Evolutionary conservation across 2,797 vertebrate genomes (phyloP).

Genomic region (Aselliscus stoliczkanus): DNA sequence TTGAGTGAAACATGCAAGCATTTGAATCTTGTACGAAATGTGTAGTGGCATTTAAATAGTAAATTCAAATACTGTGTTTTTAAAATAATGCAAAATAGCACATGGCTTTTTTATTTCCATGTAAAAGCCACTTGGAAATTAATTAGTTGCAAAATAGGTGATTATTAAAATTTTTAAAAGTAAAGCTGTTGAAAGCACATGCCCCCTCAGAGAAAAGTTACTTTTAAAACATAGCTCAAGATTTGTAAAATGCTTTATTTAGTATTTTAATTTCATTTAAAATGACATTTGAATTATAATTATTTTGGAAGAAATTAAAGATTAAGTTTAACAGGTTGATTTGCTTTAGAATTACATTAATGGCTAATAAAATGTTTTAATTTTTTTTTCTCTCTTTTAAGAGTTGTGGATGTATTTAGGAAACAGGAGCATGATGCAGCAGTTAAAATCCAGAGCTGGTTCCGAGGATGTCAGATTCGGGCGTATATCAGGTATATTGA

Average conservation of each 20-base stretch:
- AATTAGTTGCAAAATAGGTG: conserved; percentile 61
- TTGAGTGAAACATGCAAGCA: background rate
- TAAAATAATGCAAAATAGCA: conserved; percentile 50
- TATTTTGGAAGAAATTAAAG: conserved; percentile 51
- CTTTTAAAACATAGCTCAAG: conserved; percentile 37
- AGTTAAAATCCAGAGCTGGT: conserved; percentile 91
- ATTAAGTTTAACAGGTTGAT: conserved; percentile 39
- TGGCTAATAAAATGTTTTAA: conserved; percentile 29
- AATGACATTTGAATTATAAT: conserved; percentile 28
- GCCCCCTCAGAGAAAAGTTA: conserved; percentile 45
- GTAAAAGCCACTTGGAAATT: conserved; percentile 38
- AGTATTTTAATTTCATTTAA: conserved; percentile 49
- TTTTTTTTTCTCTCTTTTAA: conserved; percentile 65
- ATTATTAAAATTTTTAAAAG: conserved; percentile 45
- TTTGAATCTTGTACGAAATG: background rate
- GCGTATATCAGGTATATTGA: conserved; percentile 87
- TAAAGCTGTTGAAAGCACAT: conserved; percentile 52
- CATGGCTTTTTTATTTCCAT: conserved; percentile 34
- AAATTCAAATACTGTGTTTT: conserved; percentile 53
- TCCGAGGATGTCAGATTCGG: conserved; percentile 87
- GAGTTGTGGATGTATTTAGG: conserved; percentile 84
- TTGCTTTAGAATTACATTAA: conserved; percentile 12
- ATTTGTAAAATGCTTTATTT: conserved; percentile 48
- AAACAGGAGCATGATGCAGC: conserved; percentile 83
- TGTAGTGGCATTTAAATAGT: conserved; percentile 1